Base-by-base conservation (phyloP, 2,797 vertebrate species). In the Glossophaga mutica region DNA sequence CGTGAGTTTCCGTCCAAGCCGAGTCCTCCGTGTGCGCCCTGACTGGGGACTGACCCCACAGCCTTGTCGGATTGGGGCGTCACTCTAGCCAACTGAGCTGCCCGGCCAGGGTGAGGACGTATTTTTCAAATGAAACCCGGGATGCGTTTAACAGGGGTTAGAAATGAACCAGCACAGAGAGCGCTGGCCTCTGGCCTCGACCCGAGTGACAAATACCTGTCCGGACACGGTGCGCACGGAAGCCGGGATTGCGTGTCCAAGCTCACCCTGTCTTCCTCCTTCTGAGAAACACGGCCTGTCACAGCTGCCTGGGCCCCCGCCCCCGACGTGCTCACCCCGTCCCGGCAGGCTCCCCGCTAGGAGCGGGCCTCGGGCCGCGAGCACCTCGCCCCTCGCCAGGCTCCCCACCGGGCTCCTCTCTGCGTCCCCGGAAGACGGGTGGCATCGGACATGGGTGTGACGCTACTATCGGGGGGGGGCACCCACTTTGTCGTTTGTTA, bases 311-410 rank as follows among this genome's bases (percentile, higher is more conserved):
- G 5, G 68, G 21, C 12, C 24, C 26, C 3, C 21, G 34, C n/a
- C 18, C 57, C 42, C 59, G n/a, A 67, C 0, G 4, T 4, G 74
- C 34, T 26, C 65, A 14, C 8, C 0, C 0, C 9, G 5, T 34
- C 59, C 15, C 0, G 12, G 8, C 10, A n/a, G 37, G 59, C 37
- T 5, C 42, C 9, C 1, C 34, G 55, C 6, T 62, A 39, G 62
- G 62, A 83, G 79, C 1, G 37, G 74, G 16, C 9, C 9, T 19
- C 1, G 5, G 6, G 29, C 21, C 14, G 21, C 3, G 1, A 5
- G 11, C 9, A 21, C 9, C 46, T 67, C 9, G 37, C 37, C 10
- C 19, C 0, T 3, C 57, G 14, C 0, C 39, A 57, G 39, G 44
- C 18, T 88, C 32, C 18, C 44, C 11, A 50, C 9, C 42, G 32